These are phyloP conservation scores for Microplitis manilae DNA, from an alignment of 2,888 invertebrate genomes.

Conservation along the genomic window DNA sequence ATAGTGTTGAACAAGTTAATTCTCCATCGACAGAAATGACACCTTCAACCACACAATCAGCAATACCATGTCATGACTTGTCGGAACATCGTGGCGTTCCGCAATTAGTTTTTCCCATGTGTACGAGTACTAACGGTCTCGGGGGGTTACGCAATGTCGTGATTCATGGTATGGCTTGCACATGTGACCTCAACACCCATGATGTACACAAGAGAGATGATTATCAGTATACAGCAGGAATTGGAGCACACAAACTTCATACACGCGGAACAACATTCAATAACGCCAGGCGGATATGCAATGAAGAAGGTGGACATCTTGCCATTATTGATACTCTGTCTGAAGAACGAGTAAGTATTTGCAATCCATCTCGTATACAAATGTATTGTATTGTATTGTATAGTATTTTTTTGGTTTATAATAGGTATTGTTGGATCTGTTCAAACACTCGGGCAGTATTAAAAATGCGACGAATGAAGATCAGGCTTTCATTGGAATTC, in stretches of 20 bases:
- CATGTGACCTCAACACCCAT: constrained; percentile 57
- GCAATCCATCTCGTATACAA: background rate
- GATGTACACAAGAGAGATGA: constrained; percentile 56
- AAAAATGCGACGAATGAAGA: constrained; percentile 57
- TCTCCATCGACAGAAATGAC: constrained; percentile 12
- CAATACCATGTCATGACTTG: constrained; percentile 41
- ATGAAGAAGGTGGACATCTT: constrained; percentile 64
- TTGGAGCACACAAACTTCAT: constrained; percentile 64
- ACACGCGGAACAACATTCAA: constrained; percentile 61
- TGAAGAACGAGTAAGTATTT: constrained; percentile 51
- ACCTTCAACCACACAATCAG: constrained; percentile 33
- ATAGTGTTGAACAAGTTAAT: constrained; percentile 18
- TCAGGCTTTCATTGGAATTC: constrained; percentile 61
- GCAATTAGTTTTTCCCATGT: constrained; percentile 51
- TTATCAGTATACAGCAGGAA: constrained; percentile 59
- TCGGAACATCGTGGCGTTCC: constrained; percentile 40
- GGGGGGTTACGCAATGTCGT: constrained; percentile 49
- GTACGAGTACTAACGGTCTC: constrained; percentile 42
- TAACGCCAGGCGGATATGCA: constrained; percentile 62
- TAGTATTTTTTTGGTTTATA: constrained; percentile 14
- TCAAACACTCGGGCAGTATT: constrained; percentile 53
- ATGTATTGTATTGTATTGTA: background rate
- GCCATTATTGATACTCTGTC: constrained; percentile 54
- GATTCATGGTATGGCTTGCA: constrained; percentile 60
- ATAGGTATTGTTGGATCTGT: constrained; percentile 55